phyloP scores from a whole-genome alignment of 2,113 vertebrate genomes.

The Cololabis saira region DNA sequence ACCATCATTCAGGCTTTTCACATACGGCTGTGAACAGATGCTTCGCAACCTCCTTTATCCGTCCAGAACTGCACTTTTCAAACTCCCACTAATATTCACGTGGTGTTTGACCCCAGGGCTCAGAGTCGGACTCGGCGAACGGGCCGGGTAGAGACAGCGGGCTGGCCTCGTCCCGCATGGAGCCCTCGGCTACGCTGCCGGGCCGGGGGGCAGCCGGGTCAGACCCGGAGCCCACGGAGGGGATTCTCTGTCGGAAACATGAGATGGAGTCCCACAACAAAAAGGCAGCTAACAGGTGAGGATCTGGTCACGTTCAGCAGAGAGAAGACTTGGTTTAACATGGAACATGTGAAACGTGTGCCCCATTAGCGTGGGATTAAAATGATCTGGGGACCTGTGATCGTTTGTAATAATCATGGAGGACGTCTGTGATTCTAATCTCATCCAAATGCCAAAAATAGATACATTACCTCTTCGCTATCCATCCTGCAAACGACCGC shows the following conservation, averaged over 20 bases:
- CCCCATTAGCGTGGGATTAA: no score
- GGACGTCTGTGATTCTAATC: no score
- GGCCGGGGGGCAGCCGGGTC: conserved; percentile 77
- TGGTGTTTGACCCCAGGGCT: conserved; percentile 65
- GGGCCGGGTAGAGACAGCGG: conserved; percentile 80
- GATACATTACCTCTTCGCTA: no score
- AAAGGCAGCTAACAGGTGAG: conserved; percentile 84
- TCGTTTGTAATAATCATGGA: no score
- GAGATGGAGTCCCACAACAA: conserved; percentile 92
- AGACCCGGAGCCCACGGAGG: conserved; percentile 85
- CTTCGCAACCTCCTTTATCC: conserved; percentile 44
- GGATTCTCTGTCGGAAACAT: conserved; percentile 89
- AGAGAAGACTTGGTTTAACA: no score
- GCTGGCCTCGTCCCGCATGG: conserved; percentile 80
- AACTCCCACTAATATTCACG: conserved; percentile 5
- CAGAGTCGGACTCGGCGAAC: conserved; percentile 75
- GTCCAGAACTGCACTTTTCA: neutral
- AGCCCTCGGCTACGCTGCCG: conserved; percentile 83
- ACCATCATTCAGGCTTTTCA: conserved; percentile 58
- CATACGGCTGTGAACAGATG: conserved; percentile 62
- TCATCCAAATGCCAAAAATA: no score
- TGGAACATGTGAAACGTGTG: no score
- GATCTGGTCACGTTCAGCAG: no score
- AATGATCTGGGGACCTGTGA: no score
- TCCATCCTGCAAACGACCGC: no score